Evolutionary conservation across 2,888 invertebrate genomes (phyloP).

Genomic region (Mactromeris polynyma): DNA sequence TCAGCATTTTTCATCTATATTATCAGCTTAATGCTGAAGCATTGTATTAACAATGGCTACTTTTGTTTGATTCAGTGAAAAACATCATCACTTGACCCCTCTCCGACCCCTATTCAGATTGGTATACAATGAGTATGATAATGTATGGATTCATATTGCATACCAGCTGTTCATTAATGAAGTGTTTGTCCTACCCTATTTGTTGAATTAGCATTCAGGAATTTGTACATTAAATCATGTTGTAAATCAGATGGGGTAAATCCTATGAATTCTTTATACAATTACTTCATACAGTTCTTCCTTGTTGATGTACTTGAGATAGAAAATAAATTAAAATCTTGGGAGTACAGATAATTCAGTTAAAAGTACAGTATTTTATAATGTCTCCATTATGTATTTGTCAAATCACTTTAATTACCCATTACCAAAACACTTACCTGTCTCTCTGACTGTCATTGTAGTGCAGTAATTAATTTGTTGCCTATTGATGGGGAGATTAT

Average conservation of each 20-base stretch:
- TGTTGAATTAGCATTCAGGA: not conserved
- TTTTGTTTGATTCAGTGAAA: too few relatives aligned
- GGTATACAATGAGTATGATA: too few relatives aligned
- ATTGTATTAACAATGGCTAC: too few relatives aligned
- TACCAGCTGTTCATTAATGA: not conserved
- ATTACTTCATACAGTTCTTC: not conserved
- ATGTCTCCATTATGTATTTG: not conserved
- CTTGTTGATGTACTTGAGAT: not conserved
- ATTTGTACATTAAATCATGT: not conserved
- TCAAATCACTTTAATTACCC: not conserved
- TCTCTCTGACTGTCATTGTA: not conserved
- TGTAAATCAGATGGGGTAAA: not conserved
- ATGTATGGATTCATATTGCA: too few relatives aligned
- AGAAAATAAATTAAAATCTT: not conserved
- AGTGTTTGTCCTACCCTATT: not conserved
- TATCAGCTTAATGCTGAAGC: too few relatives aligned
- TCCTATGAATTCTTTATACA: not conserved
- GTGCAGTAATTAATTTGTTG: not conserved
- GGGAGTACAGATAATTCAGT: not conserved
- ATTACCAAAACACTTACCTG: not conserved
- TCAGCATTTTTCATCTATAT: too few relatives aligned
- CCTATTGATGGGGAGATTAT: not conserved
- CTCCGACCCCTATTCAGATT: too few relatives aligned
- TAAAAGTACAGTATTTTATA: not conserved
- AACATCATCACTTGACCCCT: too few relatives aligned